Conservation (phyloP, 2,797 vertebrate species). For the Serranus cabrilla region DNA sequence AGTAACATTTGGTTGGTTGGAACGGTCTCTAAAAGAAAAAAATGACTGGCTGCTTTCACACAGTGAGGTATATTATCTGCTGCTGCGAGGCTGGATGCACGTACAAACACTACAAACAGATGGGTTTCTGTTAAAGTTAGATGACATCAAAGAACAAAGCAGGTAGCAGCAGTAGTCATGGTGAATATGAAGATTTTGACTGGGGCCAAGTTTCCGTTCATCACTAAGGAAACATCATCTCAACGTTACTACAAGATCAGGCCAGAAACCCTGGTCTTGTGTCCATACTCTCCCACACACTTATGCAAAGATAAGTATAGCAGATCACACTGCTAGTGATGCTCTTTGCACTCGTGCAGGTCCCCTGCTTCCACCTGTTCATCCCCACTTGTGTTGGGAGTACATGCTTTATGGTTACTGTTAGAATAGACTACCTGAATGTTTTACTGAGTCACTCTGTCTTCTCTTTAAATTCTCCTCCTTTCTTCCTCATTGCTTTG, state of each 20-base stretch:
- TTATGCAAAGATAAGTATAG: conserved; percentile 57
- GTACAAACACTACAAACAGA: conserved; percentile 46
- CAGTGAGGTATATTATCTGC: conserved; percentile 56
- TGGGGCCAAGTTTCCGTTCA: conserved; percentile 63
- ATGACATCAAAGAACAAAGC: conserved; percentile 50
- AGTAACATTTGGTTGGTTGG: conserved; percentile 58
- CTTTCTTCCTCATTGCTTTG: conserved; percentile 40
- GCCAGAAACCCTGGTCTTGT: conserved; percentile 43
- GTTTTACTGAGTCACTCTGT: conserved; percentile 39
- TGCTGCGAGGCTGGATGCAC: conserved; percentile 39
- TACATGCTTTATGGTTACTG: conserved; percentile 34
- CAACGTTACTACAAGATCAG: conserved; percentile 41
- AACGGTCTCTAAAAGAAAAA: conserved; percentile 55
- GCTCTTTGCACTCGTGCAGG: conserved; percentile 51
- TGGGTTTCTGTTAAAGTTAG: conserved; percentile 45
- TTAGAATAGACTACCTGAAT: conserved; percentile 54
- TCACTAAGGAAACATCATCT: conserved; percentile 49
- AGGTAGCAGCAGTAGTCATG: conserved; percentile 49
- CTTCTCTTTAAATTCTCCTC: conserved; percentile 13
- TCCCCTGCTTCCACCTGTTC: conserved; percentile 36
- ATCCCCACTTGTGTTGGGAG: conserved; percentile 45
- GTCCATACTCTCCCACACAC: conserved; percentile 31
- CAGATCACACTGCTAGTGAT: conserved; percentile 23
- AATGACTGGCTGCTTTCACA: conserved; percentile 59
- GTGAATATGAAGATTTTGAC: conserved; percentile 74